Evolutionary conservation across 2,888 invertebrate species (phyloP).

Genomic region (Helleia helle): DNA sequence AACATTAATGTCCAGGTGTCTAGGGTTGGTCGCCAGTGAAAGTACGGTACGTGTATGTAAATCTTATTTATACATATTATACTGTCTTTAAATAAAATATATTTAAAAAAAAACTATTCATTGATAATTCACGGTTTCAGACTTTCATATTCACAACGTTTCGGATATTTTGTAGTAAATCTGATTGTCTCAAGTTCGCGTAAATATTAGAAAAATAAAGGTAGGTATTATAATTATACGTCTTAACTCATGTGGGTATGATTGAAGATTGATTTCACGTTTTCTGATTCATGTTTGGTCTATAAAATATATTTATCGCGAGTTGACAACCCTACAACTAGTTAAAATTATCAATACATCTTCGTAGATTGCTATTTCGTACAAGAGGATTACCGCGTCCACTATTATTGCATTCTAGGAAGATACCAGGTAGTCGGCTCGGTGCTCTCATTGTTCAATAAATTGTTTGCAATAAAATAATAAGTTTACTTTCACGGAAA

Average conservation of each 20-base stretch:
- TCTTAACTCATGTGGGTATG: no score
- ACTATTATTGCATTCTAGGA: constrained; percentile 65
- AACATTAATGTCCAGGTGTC: constrained; percentile 37
- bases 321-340: constrained; percentile 42
- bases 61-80: no score
- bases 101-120: no score
- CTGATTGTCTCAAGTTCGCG: no score
- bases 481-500: constrained; percentile 17
- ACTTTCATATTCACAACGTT: no score
- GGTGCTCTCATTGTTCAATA: constrained; percentile 45
- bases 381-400: constrained; percentile 61
- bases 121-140: no score
- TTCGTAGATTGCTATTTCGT: constrained; percentile 59
- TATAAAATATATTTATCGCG: neutral
- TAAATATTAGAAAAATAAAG: no score
- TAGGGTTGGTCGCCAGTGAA: constrained; percentile 38
- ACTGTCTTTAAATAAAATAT: no score
- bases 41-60: constrained; percentile 14
- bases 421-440: constrained; percentile 61
- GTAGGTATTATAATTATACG: no score
- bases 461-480: constrained; percentile 24
- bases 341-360: constrained; percentile 46
- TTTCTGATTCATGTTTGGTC: no score
- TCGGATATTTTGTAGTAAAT: no score
- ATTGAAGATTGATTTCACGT: no score